A percentile compares a stretch with the other conserved stretches of the same genome.
Conservation (phyloP, 2,888 invertebrate genomes). For the Ectobius pallidus region DNA sequence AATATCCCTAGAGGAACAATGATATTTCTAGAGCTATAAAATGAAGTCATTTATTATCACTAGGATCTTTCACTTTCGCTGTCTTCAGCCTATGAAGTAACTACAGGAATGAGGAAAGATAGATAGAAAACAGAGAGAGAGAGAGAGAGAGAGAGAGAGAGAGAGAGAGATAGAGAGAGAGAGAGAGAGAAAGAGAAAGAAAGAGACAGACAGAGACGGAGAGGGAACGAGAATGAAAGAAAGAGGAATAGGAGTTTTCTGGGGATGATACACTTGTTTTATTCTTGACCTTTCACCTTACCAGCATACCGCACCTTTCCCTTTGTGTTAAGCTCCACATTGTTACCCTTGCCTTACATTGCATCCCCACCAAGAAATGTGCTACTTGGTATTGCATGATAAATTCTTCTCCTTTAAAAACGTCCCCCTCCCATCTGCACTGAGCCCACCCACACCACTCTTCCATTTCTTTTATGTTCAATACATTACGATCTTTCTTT, state of each 20-base stretch:
- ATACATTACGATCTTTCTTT: background rate
- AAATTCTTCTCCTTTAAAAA: background rate
- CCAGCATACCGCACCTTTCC: constrained; percentile 16
- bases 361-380: background rate
- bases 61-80: background rate
- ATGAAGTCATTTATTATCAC: constrained; percentile 9
- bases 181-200: no score
- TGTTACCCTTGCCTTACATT: constrained; percentile 10
- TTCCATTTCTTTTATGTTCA: background rate
- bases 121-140: no score
- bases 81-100: background rate
- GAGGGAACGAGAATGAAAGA: no score
- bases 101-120: no score
- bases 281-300: constrained; percentile 22
- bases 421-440: background rate
- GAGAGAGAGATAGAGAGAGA: no score
- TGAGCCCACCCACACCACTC: background rate
- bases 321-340: background rate
- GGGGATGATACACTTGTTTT: constrained; percentile 18
- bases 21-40: background rate
- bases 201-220: background rate
- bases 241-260: no score
- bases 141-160: background rate
- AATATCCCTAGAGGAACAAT: no score
- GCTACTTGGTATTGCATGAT: background rate